A percentile compares a stretch with the other conserved stretches of the same genome.
Evolutionary conservation across 2,888 invertebrate species (phyloP).

Genomic region (Platycnemis pennipes): DNA sequence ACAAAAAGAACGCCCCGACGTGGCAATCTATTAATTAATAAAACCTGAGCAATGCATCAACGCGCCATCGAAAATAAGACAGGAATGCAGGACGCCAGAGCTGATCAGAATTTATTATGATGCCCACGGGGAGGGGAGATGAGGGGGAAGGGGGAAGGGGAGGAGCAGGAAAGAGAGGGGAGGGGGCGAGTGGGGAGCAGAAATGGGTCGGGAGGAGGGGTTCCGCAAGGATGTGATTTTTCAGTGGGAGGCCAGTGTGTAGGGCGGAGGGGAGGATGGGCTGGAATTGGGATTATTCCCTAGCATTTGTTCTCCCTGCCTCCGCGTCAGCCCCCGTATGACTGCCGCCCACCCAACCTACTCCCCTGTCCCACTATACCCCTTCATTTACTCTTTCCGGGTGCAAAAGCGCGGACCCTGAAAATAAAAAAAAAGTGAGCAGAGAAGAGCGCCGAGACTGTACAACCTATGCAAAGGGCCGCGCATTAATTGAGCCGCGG

Average conservation of each 20-base stretch:
- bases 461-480: conserved; percentile 37
- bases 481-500: conserved; percentile 45
- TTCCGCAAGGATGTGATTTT: not conserved
- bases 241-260: too few species aligned
- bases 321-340: conserved; percentile 38
- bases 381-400: not conserved
- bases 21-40: conserved; percentile 54
- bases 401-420: not conserved
- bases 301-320: conserved; percentile 53
- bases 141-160: not conserved
- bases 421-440: conserved; percentile 61
- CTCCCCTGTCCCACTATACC: not conserved
- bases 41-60: conserved; percentile 45
- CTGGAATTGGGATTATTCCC: conserved; percentile 46
- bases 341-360: not conserved
- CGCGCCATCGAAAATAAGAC: conserved; percentile 46
- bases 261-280: not conserved
- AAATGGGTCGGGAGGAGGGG: conserved; percentile 10
- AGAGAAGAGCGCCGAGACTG: not conserved
- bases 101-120: conserved; percentile 52
- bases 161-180: not conserved
- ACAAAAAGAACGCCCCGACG: not conserved
- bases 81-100: conserved; percentile 46
- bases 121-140: not conserved
- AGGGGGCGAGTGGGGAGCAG: not conserved